Base-by-base conservation (phyloP, 2,797 vertebrate species). In the Karalla daura region DNA sequence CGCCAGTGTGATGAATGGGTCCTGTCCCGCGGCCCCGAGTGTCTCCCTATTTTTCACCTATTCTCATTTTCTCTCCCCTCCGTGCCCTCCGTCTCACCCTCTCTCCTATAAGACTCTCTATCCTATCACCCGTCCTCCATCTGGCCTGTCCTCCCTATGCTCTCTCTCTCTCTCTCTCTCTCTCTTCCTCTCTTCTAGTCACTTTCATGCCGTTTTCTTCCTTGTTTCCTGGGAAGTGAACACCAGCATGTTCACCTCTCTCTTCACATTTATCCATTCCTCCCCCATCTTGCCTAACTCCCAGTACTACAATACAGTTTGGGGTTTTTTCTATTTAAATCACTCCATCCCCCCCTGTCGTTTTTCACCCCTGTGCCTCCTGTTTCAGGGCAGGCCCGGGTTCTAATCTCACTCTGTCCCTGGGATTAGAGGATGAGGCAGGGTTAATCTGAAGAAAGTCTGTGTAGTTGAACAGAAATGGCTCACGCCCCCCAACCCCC, bases 391-490 rank as follows among this genome's bases (percentile, higher is more conserved):
- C 66, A 69, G 30, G 71, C 50, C 47, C 33, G 65, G 55, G 47
- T 65, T 71, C 40, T 88, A 87, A 91, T 88, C 84, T 76, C 61
- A 62, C 18, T 1, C 41, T 54, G 4, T 18, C 50, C 3, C 46
- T 54, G 53, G 74, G 86, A 76, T 89, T 89, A 91, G 73, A 52
- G 80, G 58, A 83, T 74, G 80, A 84, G 70, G 62, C 37, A 10
- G 18, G 25, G 58, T 77, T 87, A 85, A 89, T 87, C 81, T 83
- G 63, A 84, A 83, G 58, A 84, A 82, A 80, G 71, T 82, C 84
- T 86, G 81, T 66, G 39, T 75, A 66, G 63, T 76, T 78, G 61
- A 85, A 80, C 50, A 66, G 33, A 81, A 80, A 65, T 39, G 2
- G 65, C 28, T 84, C 76, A 85, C 80, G n/a, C n/a, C n/a, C n/a